Evolutionary conservation across 2,797 vertebrate genomes (phyloP).

Genomic region (Sternarchorhynchus goeldii): DNA sequence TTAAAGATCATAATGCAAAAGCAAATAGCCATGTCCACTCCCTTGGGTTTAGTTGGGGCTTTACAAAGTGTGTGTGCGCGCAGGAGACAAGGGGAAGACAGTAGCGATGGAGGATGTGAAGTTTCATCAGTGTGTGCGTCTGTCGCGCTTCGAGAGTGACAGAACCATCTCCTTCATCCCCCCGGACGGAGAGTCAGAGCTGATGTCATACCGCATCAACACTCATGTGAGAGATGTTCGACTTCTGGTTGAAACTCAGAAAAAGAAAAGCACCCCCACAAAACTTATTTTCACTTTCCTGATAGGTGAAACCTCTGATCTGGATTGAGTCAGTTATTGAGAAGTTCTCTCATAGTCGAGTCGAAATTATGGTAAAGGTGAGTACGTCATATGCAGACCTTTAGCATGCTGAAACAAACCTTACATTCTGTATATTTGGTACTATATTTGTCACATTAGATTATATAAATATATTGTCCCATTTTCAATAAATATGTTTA

Average conservation of each 20-base stretch:
- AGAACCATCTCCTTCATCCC: constrained; percentile 94
- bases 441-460: too few species aligned
- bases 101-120: constrained; percentile 94
- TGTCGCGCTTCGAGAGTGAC: constrained; percentile 90
- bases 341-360: constrained; percentile 91
- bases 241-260: too few species aligned
- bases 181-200: constrained; percentile 90
- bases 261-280: not conserved
- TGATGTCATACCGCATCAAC: constrained; percentile 94
- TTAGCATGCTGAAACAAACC: too few species aligned
- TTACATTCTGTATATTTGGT: too few species aligned
- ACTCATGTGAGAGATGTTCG: constrained; percentile 77
- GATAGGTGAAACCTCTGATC: constrained; percentile 90
- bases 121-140: constrained; percentile 93
- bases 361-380: constrained; percentile 94
- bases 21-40: not conserved
- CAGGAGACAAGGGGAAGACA: constrained; percentile 89
- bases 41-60: not conserved
- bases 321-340: constrained; percentile 96
- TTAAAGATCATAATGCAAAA: not conserved
- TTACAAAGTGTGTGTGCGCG: constrained; percentile 28
- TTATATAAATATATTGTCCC: too few species aligned
- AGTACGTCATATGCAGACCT: not conserved
- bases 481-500: too few species aligned
- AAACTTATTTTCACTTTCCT: not conserved